Percentiles rank a stretch among this genome's conserved stretches.
Conservation (phyloP, 1,140 invertebrate species). For the Drosophila burlai region DNA sequence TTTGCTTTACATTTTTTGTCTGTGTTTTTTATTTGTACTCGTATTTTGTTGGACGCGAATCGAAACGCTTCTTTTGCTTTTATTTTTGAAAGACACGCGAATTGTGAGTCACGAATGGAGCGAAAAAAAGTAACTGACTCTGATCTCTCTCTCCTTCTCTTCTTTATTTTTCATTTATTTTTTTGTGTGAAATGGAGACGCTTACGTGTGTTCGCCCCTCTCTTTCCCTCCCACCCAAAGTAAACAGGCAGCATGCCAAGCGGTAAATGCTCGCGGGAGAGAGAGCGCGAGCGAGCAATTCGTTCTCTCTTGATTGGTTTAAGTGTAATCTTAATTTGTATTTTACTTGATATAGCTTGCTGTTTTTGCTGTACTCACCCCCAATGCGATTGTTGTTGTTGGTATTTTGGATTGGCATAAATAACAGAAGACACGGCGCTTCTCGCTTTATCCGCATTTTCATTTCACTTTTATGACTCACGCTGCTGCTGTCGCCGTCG, state of each 20-base stretch:
- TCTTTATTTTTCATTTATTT: constrained; percentile 22
- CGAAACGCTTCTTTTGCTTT: constrained; percentile 77
- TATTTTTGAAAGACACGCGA: constrained; percentile 81
- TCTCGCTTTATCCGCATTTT: constrained; percentile 89
- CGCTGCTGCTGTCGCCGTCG: constrained; percentile 81
- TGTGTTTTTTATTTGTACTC: constrained; percentile 53
- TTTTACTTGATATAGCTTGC: constrained; percentile 23
- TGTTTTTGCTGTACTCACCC: constrained; percentile 84
- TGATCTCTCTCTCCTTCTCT: constrained; percentile 35
- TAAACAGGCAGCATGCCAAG: constrained; percentile 35
- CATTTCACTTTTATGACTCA: constrained; percentile 85
- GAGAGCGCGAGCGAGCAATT: constrained; percentile 11
- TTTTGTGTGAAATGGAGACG: constrained; percentile 55
- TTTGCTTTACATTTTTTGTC: constrained; percentile 80
- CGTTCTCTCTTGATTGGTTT: constrained; percentile 22
- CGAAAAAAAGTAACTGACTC: constrained; percentile 76
- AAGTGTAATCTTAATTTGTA: constrained; percentile 42
- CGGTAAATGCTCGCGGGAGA: constrained; percentile 27
- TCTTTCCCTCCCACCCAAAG: constrained; percentile 28
- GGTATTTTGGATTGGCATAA: constrained; percentile 86
- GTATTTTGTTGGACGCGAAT: constrained; percentile 44
- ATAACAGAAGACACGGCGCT: constrained; percentile 88
- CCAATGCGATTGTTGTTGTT: constrained; percentile 84
- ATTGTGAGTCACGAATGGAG: constrained; percentile 82
- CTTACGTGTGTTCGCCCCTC: constrained; percentile 45